Conservation (phyloP, 1,140 invertebrate species). For the Zaprionus capensis region DNA sequence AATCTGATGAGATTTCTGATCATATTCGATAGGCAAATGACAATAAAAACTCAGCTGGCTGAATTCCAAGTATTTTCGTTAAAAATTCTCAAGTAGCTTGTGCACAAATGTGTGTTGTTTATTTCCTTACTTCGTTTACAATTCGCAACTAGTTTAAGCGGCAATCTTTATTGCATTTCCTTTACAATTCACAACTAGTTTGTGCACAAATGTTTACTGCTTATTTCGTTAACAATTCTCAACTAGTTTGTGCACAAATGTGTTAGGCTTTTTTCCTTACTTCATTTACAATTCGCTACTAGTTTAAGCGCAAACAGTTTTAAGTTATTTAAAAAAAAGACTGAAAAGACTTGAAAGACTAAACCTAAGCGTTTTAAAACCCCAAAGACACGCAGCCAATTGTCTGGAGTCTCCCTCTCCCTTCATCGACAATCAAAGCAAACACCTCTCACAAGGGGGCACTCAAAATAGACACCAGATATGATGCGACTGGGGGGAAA, state of each 20-base stretch:
- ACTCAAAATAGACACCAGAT: slow-evolving; percentile 45
- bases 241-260: too few relatives aligned
- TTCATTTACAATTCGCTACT: neutral
- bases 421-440: slow-evolving; percentile 23
- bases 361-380: neutral
- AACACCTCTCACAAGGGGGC: slow-evolving; percentile 21
- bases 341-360: neutral
- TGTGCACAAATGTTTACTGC: too few relatives aligned
- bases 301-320: neutral
- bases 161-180: too few relatives aligned
- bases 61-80: neutral
- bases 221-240: neutral
- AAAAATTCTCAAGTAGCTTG: neutral
- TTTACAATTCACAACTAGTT: too few relatives aligned
- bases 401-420: slow-evolving; percentile 23
- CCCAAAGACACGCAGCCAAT: slow-evolving; percentile 6
- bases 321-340: neutral
- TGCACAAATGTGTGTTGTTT: too few relatives aligned
- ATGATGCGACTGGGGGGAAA: slow-evolving; percentile 5
- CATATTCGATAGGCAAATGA: neutral
- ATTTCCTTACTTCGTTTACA: neutral
- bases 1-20: neutral
- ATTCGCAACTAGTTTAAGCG: neutral
- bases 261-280: too few relatives aligned
- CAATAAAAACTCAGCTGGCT: neutral